Evolutionary conservation across 2,113 vertebrate species (phyloP).

Genomic region (Corapipo altera): DNA sequence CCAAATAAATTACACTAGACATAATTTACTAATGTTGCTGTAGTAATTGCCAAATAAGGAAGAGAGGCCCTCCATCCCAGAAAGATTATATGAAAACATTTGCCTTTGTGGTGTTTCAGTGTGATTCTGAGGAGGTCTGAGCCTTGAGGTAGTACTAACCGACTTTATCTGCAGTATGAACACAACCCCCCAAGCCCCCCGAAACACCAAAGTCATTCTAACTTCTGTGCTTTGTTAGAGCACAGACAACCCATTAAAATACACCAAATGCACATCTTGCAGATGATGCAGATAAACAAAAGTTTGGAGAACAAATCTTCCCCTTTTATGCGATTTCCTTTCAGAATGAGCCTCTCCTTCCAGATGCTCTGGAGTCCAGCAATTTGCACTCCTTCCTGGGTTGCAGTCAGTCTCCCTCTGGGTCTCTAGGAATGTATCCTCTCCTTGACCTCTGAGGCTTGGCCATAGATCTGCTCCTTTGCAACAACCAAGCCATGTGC

Average conservation of each 20-base stretch:
- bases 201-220: background rate
- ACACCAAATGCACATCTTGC: background rate
- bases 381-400: background rate
- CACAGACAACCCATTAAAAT: background rate
- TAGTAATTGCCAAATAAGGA: background rate
- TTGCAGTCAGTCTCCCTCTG: conserved; percentile 31
- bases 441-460: conserved; percentile 44
- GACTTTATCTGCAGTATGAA: background rate
- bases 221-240: background rate
- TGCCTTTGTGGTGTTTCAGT: background rate
- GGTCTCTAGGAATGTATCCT: conserved; percentile 63
- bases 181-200: background rate
- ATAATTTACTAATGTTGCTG: background rate
- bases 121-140: background rate
- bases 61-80: background rate
- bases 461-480: background rate
- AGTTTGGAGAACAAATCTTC: background rate
- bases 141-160: background rate
- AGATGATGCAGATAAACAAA: background rate
- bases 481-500: background rate
- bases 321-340: background rate
- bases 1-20: background rate
- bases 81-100: background rate
- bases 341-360: background rate
- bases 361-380: conserved; percentile 26